These are phyloP conservation scores for Rafetus swinhoei DNA, from an alignment of 2,113 vertebrate genomes.

Conservation along the genomic window DNA sequence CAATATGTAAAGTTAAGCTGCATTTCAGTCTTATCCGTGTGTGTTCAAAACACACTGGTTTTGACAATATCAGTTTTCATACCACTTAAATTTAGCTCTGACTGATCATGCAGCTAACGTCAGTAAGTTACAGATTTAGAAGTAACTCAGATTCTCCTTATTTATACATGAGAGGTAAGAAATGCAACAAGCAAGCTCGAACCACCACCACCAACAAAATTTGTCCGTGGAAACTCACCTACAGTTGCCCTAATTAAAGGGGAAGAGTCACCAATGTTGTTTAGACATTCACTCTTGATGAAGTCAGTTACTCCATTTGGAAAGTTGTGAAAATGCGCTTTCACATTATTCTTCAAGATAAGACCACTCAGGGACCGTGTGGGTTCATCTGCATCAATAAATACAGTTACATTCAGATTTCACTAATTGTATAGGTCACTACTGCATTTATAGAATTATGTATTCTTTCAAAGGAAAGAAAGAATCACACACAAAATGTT, in stretches of 20 bases:
- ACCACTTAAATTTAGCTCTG: not conserved
- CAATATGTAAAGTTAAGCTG: not conserved
- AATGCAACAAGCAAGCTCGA: not conserved
- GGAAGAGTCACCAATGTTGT: slow-evolving; percentile 96
- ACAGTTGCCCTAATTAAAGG: slow-evolving; percentile 97
- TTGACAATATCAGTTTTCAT: not conserved
- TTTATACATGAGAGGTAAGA: not conserved
- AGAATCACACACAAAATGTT: not conserved
- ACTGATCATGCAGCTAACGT: not conserved
- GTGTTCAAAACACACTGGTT: not conserved
- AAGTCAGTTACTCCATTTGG: slow-evolving; percentile 95
- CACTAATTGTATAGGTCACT: not conserved
- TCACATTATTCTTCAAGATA: slow-evolving; percentile 98
- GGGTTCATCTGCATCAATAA: slow-evolving; percentile 89
- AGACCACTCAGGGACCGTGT: slow-evolving; percentile 96
- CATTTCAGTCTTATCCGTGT: not conserved
- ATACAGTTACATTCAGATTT: slow-evolving; percentile 8
- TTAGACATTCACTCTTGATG: slow-evolving; percentile 96
- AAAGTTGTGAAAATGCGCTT: slow-evolving; percentile 97
- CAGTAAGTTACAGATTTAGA: not conserved
- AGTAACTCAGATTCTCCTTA: not conserved
- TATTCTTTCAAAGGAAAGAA: not conserved
- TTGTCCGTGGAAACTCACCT: slow-evolving; percentile 81
- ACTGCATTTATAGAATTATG: not conserved
- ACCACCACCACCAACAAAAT: not conserved